phyloP scores from a whole-genome alignment of 2,113 vertebrate species.

The Pseudorectes ferrugineus region DNA sequence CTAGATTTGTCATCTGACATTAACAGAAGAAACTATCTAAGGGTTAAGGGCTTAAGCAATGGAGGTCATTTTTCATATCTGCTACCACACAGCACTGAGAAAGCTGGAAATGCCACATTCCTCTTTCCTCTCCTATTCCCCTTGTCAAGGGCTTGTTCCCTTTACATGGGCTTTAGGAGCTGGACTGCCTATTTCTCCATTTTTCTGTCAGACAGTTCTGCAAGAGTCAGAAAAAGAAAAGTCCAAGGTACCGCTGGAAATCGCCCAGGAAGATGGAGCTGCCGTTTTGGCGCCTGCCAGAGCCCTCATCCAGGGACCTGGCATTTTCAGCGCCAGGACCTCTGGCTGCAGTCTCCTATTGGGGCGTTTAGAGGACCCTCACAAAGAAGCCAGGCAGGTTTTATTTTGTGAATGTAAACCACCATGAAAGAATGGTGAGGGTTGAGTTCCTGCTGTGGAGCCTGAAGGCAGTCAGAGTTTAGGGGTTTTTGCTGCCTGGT shows the following conservation, averaged over 20 bases:
- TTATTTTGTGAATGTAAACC: background rate
- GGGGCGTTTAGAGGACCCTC: background rate
- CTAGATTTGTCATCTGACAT: background rate
- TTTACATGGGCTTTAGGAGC: background rate
- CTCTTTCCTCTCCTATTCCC: background rate
- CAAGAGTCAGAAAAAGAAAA: background rate
- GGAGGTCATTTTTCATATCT: background rate
- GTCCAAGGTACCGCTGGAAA: fast-evolving
- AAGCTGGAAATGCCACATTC: background rate
- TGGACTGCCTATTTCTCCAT: background rate
- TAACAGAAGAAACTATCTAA: background rate
- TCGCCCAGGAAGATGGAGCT: fast-evolving
- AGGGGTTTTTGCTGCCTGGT: background rate
- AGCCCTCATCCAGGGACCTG: background rate
- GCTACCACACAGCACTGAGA: background rate
- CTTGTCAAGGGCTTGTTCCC: fast-evolving
- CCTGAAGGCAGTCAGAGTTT: background rate
- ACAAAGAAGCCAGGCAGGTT: background rate
- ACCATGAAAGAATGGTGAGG: background rate
- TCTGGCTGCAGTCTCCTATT: background rate
- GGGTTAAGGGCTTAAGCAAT: background rate
- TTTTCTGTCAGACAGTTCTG: background rate
- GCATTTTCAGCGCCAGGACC: background rate
- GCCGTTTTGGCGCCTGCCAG: fast-evolving
- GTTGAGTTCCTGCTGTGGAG: background rate